Evolutionary conservation across 2,797 vertebrate genomes (phyloP), one percentile per base, ranked within the genome.

Genomic region (Pogoniulus pusillus): DNA sequence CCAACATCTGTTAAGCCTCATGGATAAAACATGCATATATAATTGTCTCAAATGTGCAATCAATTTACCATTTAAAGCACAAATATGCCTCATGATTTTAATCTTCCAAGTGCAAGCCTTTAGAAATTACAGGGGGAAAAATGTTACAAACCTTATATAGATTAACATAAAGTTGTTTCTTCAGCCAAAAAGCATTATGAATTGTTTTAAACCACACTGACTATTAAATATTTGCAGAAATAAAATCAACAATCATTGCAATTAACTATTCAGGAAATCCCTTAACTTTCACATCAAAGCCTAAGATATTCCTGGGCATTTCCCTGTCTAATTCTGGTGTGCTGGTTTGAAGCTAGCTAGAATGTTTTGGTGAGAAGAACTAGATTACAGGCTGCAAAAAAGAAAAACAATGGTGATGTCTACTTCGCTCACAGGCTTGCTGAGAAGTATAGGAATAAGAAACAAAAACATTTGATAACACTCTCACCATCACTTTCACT

Each of bases 101-200:
- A 27, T 43, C 5, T 1, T 77, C 13, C 5, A 58, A 87, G 17
- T 9, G 6, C 30, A 72, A 3, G 9, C n/a, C 16, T 80, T 80
- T 20, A 30, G 35, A 73, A 26, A n/a, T 2, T 2, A 35, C 2
- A 7, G 15, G 5, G 1, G 10, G 27, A 11, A 5, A 17, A 32
- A n/a, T 39, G 19, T 26, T 27, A 6, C 12, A 17, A 5, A 14
- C 2, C 3, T 26, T 49, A 9, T 0, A 19, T 14, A 1, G 4
- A 64, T 60, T 16, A 43, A n/a, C 27, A 8, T 8, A 71, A 68
- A 60, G 10, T 32, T 30, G 5, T 26, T 89, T 17, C 2, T 71
- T 87, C 19, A 62, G 16, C 4, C n/a, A 39, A 32, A 90, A 88
- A 37, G 4, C 10, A 58, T 57, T 66, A 65, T 30, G 15, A 81